phyloP scores from a whole-genome alignment of 2,113 vertebrate genomes.

The Dicentrarchus labrax region DNA sequence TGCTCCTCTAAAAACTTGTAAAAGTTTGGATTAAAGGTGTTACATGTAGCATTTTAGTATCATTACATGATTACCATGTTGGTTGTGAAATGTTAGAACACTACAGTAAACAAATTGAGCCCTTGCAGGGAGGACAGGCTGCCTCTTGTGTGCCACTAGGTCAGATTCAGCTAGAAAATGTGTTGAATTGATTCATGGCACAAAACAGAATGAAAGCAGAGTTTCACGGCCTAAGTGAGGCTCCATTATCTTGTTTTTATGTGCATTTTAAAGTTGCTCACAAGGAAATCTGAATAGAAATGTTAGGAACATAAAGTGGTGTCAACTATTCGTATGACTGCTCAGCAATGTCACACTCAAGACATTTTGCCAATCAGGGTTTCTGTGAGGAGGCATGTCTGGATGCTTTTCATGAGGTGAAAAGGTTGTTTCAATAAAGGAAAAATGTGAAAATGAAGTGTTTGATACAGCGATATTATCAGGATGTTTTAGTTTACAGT shows the following conservation, averaged over 20 bases:
- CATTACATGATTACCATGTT: not conserved
- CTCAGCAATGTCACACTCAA: not conserved
- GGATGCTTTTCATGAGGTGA: not conserved
- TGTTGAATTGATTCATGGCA: not conserved
- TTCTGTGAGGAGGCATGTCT: not conserved
- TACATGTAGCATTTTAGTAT: not conserved
- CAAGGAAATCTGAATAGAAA: not conserved
- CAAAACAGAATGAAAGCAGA: not conserved
- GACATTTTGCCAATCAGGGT: not conserved
- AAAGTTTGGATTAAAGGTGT: slow-evolving; percentile 45
- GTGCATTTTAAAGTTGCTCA: not conserved
- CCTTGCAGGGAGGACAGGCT: not conserved
- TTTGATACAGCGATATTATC: too few relatives aligned
- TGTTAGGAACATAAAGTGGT: not conserved
- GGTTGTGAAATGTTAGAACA: not conserved
- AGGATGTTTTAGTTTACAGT: too few relatives aligned
- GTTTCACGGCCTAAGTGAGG: not conserved
- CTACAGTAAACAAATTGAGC: not conserved
- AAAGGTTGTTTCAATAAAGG: not conserved
- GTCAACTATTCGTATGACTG: not conserved
- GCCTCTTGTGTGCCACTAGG: not conserved
- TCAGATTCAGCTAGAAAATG: not conserved
- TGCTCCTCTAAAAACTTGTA: slow-evolving; percentile 26
- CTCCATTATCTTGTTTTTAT: not conserved
- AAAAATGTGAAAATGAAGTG: too few relatives aligned